phyloP scores from a whole-genome alignment of 1,140 invertebrate species.

The Lasioglossum albipes region DNA sequence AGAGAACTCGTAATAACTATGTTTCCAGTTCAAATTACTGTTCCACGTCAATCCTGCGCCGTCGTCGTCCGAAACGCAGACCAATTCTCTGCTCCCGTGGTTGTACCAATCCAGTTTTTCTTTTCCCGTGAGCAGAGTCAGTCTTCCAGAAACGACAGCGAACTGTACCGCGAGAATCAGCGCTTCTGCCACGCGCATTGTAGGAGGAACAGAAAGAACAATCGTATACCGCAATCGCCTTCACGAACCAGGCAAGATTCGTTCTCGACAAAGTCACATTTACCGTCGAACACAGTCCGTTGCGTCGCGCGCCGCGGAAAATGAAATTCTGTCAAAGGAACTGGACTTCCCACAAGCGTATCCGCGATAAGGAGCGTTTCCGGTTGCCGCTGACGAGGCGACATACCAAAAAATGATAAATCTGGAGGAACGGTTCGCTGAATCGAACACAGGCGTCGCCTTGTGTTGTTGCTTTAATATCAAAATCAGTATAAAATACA shows the following conservation, averaged over 20 bases:
- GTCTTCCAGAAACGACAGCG: background rate
- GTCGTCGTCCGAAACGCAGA: conserved; percentile 51
- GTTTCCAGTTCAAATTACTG: conserved; percentile 5
- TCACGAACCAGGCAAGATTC: no score
- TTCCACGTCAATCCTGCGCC: conserved; percentile 55
- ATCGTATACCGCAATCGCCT: background rate
- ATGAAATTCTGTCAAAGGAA: conserved; percentile 31
- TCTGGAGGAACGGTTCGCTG: background rate
- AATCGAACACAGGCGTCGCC: background rate
- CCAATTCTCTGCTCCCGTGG: background rate
- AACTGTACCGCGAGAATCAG: conserved; percentile 5
- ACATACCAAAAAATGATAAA: conserved; percentile 1
- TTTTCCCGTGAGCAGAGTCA: background rate
- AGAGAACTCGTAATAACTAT: background rate
- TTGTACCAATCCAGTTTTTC: background rate
- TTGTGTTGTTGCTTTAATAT: background rate
- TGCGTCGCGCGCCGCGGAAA: background rate
- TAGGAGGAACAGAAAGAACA: background rate
- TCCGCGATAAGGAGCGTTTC: conserved; percentile 50
- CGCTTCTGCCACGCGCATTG: background rate
- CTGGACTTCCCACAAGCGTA: conserved; percentile 47
- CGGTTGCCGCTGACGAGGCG: background rate
- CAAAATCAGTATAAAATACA: conserved; percentile 21
- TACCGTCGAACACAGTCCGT: background rate
- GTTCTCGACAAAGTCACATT: background rate